Evolutionary conservation across 53 echinoderm and acorn worm species (phyloP).

Genomic region (Paelopatides confundens): DNA sequence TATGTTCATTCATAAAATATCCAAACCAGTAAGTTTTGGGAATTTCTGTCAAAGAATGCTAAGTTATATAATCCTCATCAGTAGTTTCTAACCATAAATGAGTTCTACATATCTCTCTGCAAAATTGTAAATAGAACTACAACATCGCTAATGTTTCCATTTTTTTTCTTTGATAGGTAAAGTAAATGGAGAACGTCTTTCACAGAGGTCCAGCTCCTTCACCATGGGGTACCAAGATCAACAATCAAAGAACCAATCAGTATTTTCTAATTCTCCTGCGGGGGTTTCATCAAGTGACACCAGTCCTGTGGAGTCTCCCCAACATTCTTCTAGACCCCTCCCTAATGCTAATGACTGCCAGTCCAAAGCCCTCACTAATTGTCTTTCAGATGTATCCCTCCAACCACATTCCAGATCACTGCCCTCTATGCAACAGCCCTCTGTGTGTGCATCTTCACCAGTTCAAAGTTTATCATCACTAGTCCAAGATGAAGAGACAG

Average conservation of each 20-base stretch:
- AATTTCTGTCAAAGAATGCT: no score
- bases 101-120: no score
- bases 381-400: slow-evolving; percentile 48
- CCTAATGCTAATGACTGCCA: neutral
- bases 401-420: slow-evolving; percentile 25
- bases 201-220: slow-evolving; percentile 32
- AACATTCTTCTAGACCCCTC: neutral
- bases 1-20: no score
- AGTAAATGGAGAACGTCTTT: neutral
- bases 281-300: slow-evolving; percentile 15
- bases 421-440: slow-evolving; percentile 1
- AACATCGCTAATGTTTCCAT: no score
- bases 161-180: neutral
- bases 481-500: neutral
- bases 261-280: neutral
- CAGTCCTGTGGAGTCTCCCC: slow-evolving; percentile 24
- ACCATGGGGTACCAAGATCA: slow-evolving; percentile 25
- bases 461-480: slow-evolving; percentile 4
- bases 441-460: slow-evolving; percentile 3
- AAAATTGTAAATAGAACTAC: no score
- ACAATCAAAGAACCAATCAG: neutral
- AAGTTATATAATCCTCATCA: no score
- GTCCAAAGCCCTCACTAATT: slow-evolving; percentile 25
- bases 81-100: no score
- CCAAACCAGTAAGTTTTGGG: no score